A percentile compares a stretch with the other conserved stretches of the same genome.
Conservation (phyloP, 2,113 vertebrate genomes). For the Sporophila hypoxantha region DNA sequence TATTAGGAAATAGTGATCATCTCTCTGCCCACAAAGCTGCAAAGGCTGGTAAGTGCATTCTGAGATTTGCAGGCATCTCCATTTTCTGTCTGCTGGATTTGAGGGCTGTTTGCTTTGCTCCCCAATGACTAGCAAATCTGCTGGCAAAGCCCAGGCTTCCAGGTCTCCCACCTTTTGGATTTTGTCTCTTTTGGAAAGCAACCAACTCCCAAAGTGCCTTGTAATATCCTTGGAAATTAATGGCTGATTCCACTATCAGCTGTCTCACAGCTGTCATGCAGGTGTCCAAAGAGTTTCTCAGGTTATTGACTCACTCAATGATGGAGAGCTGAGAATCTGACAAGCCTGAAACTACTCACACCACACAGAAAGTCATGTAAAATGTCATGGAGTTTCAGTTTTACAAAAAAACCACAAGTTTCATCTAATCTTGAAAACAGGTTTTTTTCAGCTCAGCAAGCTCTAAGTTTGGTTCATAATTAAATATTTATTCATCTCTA, state of each 20-base stretch:
- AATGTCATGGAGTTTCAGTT: background rate
- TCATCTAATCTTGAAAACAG: background rate
- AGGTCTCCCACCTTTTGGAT: background rate
- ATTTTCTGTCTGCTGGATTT: background rate
- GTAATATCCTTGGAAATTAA: background rate
- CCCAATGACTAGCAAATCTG: background rate
- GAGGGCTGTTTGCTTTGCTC: background rate
- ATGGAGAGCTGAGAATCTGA: background rate
- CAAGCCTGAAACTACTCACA: background rate
- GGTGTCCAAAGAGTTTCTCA: background rate
- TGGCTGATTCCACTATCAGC: background rate
- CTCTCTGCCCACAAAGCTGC: background rate
- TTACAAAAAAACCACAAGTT: background rate
- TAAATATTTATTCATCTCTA: background rate
- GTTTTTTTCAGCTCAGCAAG: background rate
- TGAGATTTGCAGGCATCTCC: background rate
- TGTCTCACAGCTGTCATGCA: background rate
- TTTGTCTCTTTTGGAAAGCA: background rate
- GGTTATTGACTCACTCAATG: background rate
- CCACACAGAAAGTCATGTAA: background rate
- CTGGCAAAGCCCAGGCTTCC: background rate
- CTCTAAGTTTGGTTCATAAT: background rate
- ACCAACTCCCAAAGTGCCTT: background rate
- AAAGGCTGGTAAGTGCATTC: background rate
- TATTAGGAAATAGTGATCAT: background rate